phyloP scores from a whole-genome alignment of 1,140 invertebrate species.

The Euwallacea similis region DNA sequence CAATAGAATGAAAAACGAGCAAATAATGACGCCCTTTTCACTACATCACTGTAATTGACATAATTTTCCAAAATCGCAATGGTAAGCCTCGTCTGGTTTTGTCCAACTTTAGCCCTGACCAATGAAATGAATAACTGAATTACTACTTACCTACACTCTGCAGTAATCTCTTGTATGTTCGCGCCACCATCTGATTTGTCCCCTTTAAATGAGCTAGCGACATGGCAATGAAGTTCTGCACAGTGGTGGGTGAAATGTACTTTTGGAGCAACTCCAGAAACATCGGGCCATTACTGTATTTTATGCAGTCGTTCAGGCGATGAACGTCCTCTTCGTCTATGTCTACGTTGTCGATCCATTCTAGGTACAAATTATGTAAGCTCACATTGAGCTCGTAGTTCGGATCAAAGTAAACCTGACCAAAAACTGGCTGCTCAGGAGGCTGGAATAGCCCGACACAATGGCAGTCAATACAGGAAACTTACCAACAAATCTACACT shows the following conservation, averaged over 20 bases:
- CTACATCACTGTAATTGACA: no score
- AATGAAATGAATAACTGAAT: not conserved
- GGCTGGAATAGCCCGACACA: not conserved
- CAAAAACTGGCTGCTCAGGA: constrained; percentile 10
- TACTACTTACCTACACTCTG: constrained; percentile 22
- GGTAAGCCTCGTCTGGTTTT: no score
- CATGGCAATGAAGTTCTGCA: constrained; percentile 40
- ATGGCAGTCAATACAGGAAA: not conserved
- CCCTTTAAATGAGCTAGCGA: constrained; percentile 35
- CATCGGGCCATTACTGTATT: constrained; percentile 8
- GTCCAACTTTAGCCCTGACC: no score
- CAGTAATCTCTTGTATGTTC: constrained; percentile 13
- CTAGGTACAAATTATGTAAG: constrained; percentile 31
- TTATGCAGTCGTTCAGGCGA: constrained; percentile 28
- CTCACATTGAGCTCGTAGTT: constrained; percentile 29
- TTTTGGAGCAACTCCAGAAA: constrained; percentile 30
- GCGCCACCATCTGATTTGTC: constrained; percentile 18
- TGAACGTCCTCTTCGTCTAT: constrained; percentile 34
- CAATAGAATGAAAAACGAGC: no score
- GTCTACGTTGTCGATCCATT: constrained; percentile 19
- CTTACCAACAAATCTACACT: not conserved
- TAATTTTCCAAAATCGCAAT: no score
- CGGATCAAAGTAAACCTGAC: constrained; percentile 7
- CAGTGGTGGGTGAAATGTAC: constrained; percentile 29
- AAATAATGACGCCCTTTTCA: no score